Percentiles rank a stretch among this genome's conserved stretches.
These are phyloP conservation scores for Clamator glandarius DNA, from an alignment of 2,797 vertebrate genomes.

Conservation along the genomic window DNA sequence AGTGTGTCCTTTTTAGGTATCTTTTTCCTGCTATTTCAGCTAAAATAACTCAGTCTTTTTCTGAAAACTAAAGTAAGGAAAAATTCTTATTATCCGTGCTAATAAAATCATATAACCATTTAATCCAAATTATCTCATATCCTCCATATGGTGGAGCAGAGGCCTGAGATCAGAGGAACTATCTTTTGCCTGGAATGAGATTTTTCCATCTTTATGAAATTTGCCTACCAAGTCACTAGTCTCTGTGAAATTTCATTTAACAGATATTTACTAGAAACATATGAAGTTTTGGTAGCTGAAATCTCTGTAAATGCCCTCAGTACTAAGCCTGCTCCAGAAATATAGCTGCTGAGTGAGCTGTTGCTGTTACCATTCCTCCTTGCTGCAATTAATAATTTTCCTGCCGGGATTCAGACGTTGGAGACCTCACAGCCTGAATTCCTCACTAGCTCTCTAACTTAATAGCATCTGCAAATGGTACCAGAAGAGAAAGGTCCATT, in stretches of 20 bases:
- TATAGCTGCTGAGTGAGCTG: neutral
- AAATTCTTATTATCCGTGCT: neutral
- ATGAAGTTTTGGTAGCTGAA: neutral
- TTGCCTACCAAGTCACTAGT: neutral
- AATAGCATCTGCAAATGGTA: neutral
- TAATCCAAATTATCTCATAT: neutral
- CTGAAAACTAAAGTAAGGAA: neutral
- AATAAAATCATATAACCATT: constrained; percentile 2
- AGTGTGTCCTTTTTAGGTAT: neutral
- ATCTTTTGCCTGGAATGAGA: neutral
- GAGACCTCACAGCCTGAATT: neutral
- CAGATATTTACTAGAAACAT: neutral
- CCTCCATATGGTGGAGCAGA: neutral
- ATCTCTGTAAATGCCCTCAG: neutral
- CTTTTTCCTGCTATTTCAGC: neutral
- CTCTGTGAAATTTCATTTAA: constrained; percentile 37
- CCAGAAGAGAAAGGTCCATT: neutral
- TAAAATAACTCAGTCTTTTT: neutral
- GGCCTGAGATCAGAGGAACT: neutral
- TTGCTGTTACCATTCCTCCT: neutral
- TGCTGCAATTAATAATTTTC: neutral
- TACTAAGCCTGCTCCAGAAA: neutral
- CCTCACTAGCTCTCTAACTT: neutral
- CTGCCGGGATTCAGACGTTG: neutral
- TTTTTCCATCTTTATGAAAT: neutral